Conservation (phyloP, 1,140 invertebrate species). For the Atta colombica region DNA sequence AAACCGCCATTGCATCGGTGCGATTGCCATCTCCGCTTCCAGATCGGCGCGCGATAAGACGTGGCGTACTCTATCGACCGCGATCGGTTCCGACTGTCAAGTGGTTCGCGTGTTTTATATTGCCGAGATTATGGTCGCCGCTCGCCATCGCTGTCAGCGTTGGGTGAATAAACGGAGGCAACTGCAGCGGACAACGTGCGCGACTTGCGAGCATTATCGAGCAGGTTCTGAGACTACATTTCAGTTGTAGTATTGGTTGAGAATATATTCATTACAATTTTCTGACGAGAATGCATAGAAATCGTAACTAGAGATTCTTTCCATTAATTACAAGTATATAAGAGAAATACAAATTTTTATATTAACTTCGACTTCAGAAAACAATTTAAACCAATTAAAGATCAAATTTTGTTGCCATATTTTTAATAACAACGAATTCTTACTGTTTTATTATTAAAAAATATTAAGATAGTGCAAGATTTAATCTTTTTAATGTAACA, state of each 20-base stretch:
- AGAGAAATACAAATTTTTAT: background rate
- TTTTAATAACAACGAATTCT: background rate
- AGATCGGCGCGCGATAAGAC: slow-evolving; percentile 47
- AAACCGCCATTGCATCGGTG: slow-evolving; percentile 17
- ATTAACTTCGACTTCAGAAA: background rate
- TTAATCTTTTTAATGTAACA: background rate
- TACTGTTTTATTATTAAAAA: background rate
- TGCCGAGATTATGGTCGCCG: slow-evolving; percentile 20
- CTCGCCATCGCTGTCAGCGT: slow-evolving; percentile 39
- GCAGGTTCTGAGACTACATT: background rate
- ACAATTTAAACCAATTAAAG: background rate
- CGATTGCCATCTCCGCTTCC: slow-evolving; percentile 52
- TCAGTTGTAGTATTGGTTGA: background rate
- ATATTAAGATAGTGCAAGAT: background rate
- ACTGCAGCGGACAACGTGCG: slow-evolving; percentile 5
- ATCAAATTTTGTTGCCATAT: background rate
- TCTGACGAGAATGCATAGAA: background rate
- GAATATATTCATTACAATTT: background rate
- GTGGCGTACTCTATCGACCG: slow-evolving; percentile 31
- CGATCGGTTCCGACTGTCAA: background rate
- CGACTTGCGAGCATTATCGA: slow-evolving; percentile 28
- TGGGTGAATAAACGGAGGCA: slow-evolving; percentile 21
- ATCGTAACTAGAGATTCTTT: background rate
- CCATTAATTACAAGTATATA: background rate
- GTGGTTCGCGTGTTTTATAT: slow-evolving; percentile 18